Conservation (phyloP, 1,140 invertebrate genomes). For the Globodera ellingtonae region DNA sequence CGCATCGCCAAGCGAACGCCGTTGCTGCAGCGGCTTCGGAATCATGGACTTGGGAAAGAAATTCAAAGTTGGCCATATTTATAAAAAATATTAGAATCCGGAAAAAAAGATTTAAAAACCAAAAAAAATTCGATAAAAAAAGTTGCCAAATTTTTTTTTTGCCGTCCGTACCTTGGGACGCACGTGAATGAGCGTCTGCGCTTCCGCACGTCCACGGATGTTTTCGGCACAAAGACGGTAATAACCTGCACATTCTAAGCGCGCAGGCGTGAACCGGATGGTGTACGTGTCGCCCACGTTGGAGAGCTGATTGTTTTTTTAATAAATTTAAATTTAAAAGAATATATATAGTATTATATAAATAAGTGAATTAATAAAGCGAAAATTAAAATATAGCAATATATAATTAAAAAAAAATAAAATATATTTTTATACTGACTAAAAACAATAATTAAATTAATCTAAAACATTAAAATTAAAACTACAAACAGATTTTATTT, state of each 20-base stretch:
- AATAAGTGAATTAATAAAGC: not conserved
- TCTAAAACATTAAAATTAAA: too few relatives aligned
- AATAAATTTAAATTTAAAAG: too few relatives aligned
- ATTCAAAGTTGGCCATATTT: not conserved
- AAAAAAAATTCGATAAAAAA: too few relatives aligned
- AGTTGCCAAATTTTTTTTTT: too few relatives aligned
- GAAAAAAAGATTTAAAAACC: too few relatives aligned
- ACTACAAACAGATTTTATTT: too few relatives aligned
- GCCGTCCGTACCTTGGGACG: slow-evolving; percentile 35
- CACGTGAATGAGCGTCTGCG: slow-evolving; percentile 58
- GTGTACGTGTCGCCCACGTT: slow-evolving; percentile 67
- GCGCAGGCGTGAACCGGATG: slow-evolving; percentile 58
- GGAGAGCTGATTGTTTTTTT: slow-evolving; percentile 62
- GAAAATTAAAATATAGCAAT: too few relatives aligned
- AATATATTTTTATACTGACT: not conserved
- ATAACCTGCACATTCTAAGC: slow-evolving; percentile 61
- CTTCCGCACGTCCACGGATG: slow-evolving; percentile 67
- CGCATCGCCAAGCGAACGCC: slow-evolving; percentile 21
- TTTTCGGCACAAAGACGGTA: slow-evolving; percentile 67
- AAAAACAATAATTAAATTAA: too few relatives aligned
- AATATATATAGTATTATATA: not conserved
- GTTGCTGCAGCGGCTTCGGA: slow-evolving; percentile 43
- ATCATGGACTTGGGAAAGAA: slow-evolving; percentile 43
- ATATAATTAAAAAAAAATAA: slow-evolving; percentile 16
- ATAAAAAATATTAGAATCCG: too few relatives aligned